Percentiles rank a stretch among this genome's conserved stretches.
These are phyloP conservation scores for Rhombomys opimus DNA, from an alignment of 2,113 vertebrate species.

Conservation along the genomic window DNA sequence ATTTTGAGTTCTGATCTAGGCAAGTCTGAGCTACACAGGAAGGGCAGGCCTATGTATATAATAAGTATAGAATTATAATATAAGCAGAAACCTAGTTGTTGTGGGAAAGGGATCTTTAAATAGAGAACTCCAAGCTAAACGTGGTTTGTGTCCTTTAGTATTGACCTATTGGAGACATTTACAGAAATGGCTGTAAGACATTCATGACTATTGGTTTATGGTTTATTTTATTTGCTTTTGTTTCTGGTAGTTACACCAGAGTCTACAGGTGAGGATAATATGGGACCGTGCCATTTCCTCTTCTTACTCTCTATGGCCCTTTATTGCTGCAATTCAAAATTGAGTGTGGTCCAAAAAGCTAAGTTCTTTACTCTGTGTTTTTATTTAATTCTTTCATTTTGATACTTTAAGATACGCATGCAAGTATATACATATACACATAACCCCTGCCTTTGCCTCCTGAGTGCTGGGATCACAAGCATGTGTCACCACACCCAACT, in stretches of 20 bases:
- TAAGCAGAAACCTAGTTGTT: background rate
- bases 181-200: background rate
- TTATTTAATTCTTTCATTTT: background rate
- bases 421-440: background rate
- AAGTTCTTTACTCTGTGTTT: background rate
- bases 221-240: background rate
- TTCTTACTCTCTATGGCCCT: background rate
- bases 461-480: too few species aligned
- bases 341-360: background rate
- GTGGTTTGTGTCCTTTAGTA: background rate
- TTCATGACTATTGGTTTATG: background rate
- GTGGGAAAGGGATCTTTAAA: background rate
- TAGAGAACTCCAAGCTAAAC: background rate
- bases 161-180: background rate
- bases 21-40: background rate
- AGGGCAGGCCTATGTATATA: background rate
- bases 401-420: background rate
- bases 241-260: background rate
- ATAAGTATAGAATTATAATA: background rate
- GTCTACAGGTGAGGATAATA: rapidly evolving
- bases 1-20: background rate
- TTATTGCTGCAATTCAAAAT: background rate
- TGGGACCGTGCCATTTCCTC: background rate
- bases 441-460: too few species aligned
- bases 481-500: background rate